These are phyloP conservation scores for Capreolus pygargus DNA, from an alignment of 2,113 vertebrate species.

Conservation along the genomic window DNA sequence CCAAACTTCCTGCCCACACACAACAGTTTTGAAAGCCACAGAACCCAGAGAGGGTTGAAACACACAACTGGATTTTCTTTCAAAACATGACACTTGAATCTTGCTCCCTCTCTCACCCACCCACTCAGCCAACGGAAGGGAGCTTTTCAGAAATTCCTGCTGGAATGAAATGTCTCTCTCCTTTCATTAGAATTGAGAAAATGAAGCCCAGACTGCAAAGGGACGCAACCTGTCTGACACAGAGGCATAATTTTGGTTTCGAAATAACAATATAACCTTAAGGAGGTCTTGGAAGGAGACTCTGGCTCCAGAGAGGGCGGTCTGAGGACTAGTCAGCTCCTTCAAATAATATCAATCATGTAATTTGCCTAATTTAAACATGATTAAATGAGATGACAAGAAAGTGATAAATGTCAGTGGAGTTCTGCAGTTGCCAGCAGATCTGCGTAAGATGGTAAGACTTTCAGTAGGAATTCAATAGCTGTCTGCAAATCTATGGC, in stretches of 20 bases:
- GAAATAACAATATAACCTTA: neutral
- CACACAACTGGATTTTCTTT: neutral
- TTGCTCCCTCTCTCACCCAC: neutral
- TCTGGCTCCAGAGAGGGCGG: neutral
- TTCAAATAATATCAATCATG: neutral
- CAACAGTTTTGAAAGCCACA: neutral
- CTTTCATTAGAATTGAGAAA: neutral
- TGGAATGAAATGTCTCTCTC: neutral
- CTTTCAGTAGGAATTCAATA: fast-evolving
- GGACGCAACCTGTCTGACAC: neutral
- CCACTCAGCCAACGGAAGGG: neutral
- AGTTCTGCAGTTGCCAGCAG: neutral
- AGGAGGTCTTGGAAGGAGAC: neutral
- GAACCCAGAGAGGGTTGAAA: fast-evolving
- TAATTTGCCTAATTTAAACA: neutral
- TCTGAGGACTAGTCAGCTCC: neutral
- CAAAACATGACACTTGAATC: neutral
- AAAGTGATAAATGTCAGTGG: neutral
- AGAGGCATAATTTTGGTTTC: neutral
- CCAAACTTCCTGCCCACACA: neutral
- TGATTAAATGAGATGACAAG: neutral
- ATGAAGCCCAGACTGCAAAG: neutral
- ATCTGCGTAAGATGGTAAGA: fast-evolving
- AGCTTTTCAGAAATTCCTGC: neutral
- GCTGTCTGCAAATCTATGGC: neutral